Conservation (phyloP, 1,140 invertebrate species). For the Neodiprion pinetum region DNA sequence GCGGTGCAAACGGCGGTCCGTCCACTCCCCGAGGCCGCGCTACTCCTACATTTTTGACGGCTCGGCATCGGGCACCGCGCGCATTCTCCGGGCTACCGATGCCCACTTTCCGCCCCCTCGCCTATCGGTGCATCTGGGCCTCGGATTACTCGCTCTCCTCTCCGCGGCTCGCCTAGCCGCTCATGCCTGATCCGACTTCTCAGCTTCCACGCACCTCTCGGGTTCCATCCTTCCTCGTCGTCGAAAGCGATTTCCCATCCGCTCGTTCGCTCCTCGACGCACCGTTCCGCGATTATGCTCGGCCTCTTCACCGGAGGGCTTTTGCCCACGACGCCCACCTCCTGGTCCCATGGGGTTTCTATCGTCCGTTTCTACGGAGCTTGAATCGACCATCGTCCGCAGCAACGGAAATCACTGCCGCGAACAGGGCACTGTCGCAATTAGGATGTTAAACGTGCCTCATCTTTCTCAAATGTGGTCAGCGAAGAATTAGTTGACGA, state of each 20-base stretch:
- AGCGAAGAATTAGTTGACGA: too few species aligned
- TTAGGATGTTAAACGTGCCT: too few species aligned
- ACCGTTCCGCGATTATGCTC: slow-evolving; percentile 28
- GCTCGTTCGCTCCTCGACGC: slow-evolving; percentile 24
- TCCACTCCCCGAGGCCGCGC: slow-evolving; percentile 37
- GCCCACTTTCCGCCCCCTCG: slow-evolving; percentile 17
- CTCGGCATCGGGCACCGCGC: slow-evolving; percentile 37
- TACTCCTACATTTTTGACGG: slow-evolving; percentile 48
- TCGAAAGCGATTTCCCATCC: slow-evolving; percentile 11
- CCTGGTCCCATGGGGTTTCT: neutral
- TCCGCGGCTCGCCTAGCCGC: slow-evolving; percentile 45
- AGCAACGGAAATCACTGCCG: too few species aligned
- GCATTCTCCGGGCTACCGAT: slow-evolving; percentile 30
- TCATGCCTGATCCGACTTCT: slow-evolving; percentile 44
- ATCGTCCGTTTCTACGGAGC: too few species aligned
- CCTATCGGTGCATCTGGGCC: slow-evolving; percentile 43
- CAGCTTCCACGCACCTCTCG: slow-evolving; percentile 31
- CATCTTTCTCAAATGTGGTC: too few species aligned
- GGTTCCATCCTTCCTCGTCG: slow-evolving; percentile 26
- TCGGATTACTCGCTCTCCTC: slow-evolving; percentile 37
- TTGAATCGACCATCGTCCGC: too few species aligned
- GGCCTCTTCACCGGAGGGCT: slow-evolving; percentile 12
- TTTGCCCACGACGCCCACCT: slow-evolving; percentile 7
- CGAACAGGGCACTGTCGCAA: too few species aligned
- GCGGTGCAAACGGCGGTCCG: slow-evolving; percentile 33